Base-by-base conservation (phyloP, 1,140 invertebrate species). In the Caenorhabditis latens region DNA sequence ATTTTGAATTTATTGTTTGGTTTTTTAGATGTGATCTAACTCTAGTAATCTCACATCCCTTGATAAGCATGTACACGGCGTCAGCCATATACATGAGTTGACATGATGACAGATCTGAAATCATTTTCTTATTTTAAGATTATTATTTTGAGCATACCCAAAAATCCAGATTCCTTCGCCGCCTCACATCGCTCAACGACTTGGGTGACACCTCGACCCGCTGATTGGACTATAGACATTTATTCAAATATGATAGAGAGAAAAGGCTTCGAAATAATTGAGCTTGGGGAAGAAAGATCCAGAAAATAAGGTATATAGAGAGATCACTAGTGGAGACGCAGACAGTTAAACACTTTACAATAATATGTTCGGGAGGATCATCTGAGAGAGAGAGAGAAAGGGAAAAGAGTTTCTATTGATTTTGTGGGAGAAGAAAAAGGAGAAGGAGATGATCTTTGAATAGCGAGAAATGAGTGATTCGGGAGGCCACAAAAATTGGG, bases 81-180 rank as follows among this genome's bases (percentile, higher is more conserved):
- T 91, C 90, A 43, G 90, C 90, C 67, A 91, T 86, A 63, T 91
- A 91, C 88, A 91, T 89, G 40, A 91, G 61, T 61, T 85, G 83
- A 83, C 90, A 91, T n/a, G 90, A 90, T 19, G 90, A 91, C 1
- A 91, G 75, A 79, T 91, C 90, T 91, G 16, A 65, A 87, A 48
- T 32, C 2, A 32, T 32, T 67, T 79, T 57, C 11, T 32, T 21
- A 21, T 50, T 53, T 43, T 11, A 14, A 0, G 19, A 82, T 14
- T 11, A 19, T 7, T 86, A 24, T 4, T 7, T n/a, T 16, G 21
- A 24, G 40, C 48, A 13, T 87, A 91, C 90, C 90, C 50, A 91
- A 67, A 90, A 86, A 91, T 11, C 90, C 90, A 11, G 88, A 85
- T 43, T 84, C 57, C 48, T 91, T 91, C 55, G 90, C 90, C 9